phyloP scores from a whole-genome alignment of 1,140 invertebrate genomes.

The Pteromalus puparum region DNA sequence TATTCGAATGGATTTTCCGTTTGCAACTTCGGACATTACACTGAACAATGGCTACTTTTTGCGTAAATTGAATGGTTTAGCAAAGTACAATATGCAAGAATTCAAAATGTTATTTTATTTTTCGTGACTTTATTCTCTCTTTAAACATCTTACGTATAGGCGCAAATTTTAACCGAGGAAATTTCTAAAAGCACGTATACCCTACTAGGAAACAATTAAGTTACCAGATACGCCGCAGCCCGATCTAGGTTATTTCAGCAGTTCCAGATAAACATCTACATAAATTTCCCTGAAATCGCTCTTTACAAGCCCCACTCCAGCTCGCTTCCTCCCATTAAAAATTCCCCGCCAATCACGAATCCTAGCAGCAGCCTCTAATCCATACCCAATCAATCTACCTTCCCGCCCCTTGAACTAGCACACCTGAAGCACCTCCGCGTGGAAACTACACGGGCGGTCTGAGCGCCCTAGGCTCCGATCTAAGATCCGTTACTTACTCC shows the following conservation, averaged over 20 bases:
- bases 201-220: not conserved
- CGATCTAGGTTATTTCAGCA: not conserved
- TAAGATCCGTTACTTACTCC: not conserved
- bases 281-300: not conserved
- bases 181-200: not conserved
- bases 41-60: no score
- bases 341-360: not conserved
- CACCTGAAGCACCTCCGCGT: not conserved
- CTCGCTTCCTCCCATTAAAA: not conserved
- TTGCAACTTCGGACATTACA: no score
- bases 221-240: not conserved
- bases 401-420: not conserved
- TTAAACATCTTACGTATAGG: not conserved
- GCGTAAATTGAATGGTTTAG: no score
- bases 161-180: not conserved
- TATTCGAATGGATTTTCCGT: no score
- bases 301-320: not conserved
- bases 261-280: constrained; percentile 1
- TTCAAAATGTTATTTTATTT: no score
- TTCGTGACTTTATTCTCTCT: no score
- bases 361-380: not conserved
- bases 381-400: not conserved
- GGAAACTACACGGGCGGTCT: not conserved
- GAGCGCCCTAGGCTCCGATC: not conserved
- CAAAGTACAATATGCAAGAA: no score